phyloP scores from a whole-genome alignment of 2,888 invertebrate genomes.

The Iselma pallidipennis region DNA sequence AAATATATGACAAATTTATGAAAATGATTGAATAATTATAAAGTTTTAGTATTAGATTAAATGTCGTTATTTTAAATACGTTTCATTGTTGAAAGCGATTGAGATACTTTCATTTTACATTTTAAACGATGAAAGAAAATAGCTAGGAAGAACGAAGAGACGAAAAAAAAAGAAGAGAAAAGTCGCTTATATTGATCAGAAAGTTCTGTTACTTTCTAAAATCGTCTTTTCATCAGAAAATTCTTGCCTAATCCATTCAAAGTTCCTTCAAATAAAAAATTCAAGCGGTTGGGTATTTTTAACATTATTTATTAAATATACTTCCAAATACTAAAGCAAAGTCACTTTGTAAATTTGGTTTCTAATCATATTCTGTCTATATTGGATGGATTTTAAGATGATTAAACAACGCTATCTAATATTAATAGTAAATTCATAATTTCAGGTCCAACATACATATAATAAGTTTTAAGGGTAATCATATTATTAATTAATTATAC shows the following conservation, averaged over 20 bases:
- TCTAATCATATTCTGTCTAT: not conserved
- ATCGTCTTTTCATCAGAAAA: conserved; percentile 1
- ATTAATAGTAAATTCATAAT: not conserved
- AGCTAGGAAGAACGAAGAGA: not conserved
- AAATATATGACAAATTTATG: not conserved
- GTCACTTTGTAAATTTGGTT: no score
- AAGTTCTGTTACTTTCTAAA: not conserved
- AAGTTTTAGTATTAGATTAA: no score
- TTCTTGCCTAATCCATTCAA: conserved; percentile 2
- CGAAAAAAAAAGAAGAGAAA: not conserved
- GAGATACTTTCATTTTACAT: not conserved
- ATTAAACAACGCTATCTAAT: not conserved
- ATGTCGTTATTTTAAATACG: no score
- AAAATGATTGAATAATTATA: not conserved
- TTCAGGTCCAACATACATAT: not conserved
- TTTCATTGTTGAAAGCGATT: not conserved
- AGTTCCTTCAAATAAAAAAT: not conserved
- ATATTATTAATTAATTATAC: not conserved
- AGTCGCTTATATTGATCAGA: not conserved
- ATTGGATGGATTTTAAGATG: not conserved
- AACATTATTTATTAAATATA: no score
- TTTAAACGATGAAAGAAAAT: not conserved
- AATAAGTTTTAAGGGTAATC: not conserved
- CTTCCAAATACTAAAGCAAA: no score
- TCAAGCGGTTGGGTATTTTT: not conserved